phyloP scores from a whole-genome alignment of 2,888 invertebrate genomes.

The Drosophila kuntzei region DNA sequence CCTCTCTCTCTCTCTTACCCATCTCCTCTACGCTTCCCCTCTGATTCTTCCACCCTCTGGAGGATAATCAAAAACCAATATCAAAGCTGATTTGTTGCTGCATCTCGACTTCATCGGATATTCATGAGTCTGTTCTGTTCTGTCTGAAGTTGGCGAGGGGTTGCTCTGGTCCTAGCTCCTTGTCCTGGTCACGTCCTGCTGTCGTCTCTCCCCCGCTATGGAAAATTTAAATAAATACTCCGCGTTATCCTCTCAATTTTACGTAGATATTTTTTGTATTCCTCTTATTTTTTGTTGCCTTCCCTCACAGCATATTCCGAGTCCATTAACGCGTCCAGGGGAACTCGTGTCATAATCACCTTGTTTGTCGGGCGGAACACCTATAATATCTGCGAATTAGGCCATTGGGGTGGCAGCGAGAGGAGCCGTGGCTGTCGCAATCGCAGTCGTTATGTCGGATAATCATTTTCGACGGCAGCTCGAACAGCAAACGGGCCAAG shows the following conservation, averaged over 20 bases:
- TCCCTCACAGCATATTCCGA: slow-evolving; percentile 48
- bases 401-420: neutral
- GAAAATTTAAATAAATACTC: slow-evolving; percentile 71
- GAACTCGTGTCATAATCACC: slow-evolving; percentile 75
- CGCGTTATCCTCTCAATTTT: slow-evolving; percentile 45
- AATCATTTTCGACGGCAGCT: slow-evolving; percentile 61
- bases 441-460: slow-evolving; percentile 69
- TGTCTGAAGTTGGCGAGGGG: slow-evolving; percentile 26
- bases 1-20: no score
- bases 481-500: slow-evolving; percentile 8
- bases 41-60: neutral
- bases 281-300: slow-evolving; percentile 9
- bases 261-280: slow-evolving; percentile 31
- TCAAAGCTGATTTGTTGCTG: slow-evolving; percentile 59
- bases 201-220: slow-evolving; percentile 45
- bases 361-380: slow-evolving; percentile 73
- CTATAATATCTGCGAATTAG: slow-evolving; percentile 54
- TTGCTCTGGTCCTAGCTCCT: slow-evolving; percentile 12
- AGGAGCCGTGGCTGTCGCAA: slow-evolving; percentile 30
- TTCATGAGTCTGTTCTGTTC: slow-evolving; percentile 73
- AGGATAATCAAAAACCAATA: slow-evolving; percentile 75
- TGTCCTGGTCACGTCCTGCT: slow-evolving; percentile 64
- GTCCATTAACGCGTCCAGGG: slow-evolving; percentile 74
- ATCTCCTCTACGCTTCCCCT: neutral
- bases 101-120: slow-evolving; percentile 60